Percentiles rank a stretch among this genome's conserved stretches.
Evolutionary conservation across 2,797 vertebrate genomes (phyloP).

Genomic region (Sebastiscus albofasciatus): DNA sequence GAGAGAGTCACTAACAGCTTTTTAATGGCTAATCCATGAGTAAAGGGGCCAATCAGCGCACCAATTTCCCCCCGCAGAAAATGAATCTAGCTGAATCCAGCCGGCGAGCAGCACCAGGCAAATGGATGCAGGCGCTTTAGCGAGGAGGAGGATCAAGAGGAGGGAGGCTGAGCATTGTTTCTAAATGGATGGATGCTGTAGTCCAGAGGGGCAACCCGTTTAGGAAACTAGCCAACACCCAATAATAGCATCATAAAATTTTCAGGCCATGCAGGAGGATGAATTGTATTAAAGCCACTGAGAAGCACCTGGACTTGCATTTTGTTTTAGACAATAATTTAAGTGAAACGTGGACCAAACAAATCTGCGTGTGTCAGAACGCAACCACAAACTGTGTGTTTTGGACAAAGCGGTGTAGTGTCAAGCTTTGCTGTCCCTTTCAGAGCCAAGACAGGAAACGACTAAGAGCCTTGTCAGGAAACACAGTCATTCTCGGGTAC

Average conservation of each 20-base stretch:
- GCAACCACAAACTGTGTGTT: not conserved
- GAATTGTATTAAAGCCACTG: slow-evolving; percentile 37
- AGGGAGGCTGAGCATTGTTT: slow-evolving; percentile 65
- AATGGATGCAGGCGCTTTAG: slow-evolving; percentile 67
- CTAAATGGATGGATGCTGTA: slow-evolving; percentile 70
- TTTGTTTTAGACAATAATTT: slow-evolving; percentile 4
- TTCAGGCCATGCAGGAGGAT: slow-evolving; percentile 57
- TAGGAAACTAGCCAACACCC: slow-evolving; percentile 68
- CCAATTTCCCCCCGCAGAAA: slow-evolving; percentile 77
- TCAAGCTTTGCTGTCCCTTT: not conserved
- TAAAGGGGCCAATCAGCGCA: slow-evolving; percentile 78
- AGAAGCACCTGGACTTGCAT: slow-evolving; percentile 20
- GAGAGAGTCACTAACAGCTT: slow-evolving; percentile 81
- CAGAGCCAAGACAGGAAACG: slow-evolving; percentile 30
- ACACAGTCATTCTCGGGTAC: slow-evolving; percentile 25
- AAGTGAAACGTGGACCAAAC: not conserved
- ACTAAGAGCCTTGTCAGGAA: slow-evolving; percentile 51
- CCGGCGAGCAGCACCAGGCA: slow-evolving; percentile 54
- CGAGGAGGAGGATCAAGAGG: slow-evolving; percentile 42
- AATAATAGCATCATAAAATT: slow-evolving; percentile 70
- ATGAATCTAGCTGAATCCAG: slow-evolving; percentile 74
- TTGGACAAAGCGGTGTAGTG: not conserved
- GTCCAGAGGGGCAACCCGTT: slow-evolving; percentile 67
- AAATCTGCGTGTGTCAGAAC: not conserved
- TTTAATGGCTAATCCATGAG: slow-evolving; percentile 86